Percentiles rank a stretch among this genome's conserved stretches.
phyloP scores from a whole-genome alignment of 2,797 vertebrate species.

The Eulemur albifrons region DNA sequence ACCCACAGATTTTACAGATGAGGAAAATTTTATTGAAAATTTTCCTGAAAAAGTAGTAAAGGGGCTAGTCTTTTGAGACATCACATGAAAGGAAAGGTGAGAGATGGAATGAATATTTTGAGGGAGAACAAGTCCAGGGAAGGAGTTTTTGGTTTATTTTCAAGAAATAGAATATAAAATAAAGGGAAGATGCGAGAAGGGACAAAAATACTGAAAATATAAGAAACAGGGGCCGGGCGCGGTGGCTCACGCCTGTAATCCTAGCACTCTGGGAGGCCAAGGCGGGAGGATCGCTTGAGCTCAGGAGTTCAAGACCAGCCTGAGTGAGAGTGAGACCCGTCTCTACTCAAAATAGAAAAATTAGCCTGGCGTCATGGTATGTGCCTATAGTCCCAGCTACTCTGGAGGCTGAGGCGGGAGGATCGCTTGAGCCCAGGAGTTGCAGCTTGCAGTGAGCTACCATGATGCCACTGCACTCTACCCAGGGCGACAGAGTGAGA shows the following conservation, averaged over 20 bases:
- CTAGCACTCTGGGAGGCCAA: background rate
- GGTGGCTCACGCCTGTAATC: background rate
- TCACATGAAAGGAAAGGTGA: background rate
- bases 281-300: background rate
- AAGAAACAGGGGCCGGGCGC: background rate
- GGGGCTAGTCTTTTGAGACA: background rate
- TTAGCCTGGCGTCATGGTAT: background rate
- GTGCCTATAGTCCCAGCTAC: background rate
- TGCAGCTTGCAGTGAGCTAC: background rate
- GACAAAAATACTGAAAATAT: background rate
- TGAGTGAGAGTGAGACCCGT: background rate
- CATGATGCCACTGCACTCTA: background rate
- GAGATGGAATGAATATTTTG: background rate
- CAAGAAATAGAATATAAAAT: conserved; percentile 11
- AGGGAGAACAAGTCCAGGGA: background rate
- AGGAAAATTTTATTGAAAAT: conserved; percentile 55
- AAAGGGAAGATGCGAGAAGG: background rate
- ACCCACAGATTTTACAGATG: conserved; percentile 17
- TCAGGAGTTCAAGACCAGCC: background rate
- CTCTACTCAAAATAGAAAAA: background rate
- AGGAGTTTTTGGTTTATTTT: background rate
- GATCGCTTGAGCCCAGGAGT: background rate
- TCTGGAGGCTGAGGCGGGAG: background rate
- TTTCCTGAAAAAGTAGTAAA: conserved; percentile 54
- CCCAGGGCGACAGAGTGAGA: background rate